A percentile compares a stretch with the other conserved stretches of the same genome.
phyloP scores from a whole-genome alignment of 2,113 vertebrate species.

The Nothocercus nigrocapillus region DNA sequence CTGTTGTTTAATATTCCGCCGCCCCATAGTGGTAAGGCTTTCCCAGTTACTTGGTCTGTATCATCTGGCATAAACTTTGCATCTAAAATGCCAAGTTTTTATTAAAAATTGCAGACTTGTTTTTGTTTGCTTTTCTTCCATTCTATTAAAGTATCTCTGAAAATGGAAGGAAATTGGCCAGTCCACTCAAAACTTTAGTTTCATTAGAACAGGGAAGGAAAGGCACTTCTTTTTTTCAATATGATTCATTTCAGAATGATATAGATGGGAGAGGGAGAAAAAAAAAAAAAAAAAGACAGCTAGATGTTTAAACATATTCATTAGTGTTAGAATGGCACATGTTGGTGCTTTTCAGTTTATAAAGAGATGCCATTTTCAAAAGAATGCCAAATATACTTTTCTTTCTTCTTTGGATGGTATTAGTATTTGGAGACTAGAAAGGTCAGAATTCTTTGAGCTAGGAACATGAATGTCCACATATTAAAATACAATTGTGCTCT shows the following conservation, averaged over 20 bases:
- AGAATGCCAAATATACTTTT: not conserved
- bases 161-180: not conserved
- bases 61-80: not conserved
- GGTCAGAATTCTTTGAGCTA: not conserved
- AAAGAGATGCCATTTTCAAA: not conserved
- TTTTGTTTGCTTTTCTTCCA: accelerated
- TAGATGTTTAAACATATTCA: not conserved
- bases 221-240: not conserved
- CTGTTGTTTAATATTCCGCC: not conserved
- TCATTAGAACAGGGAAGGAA: not conserved
- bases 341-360: not conserved
- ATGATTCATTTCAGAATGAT: not conserved
- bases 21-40: not conserved
- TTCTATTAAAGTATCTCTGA: not conserved
- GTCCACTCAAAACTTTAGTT: not conserved
- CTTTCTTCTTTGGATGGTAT: not conserved
- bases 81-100: not conserved
- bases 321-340: not conserved
- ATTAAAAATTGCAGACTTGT: not conserved
- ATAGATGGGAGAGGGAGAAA: not conserved
- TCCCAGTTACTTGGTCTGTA: not conserved
- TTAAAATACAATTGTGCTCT: not conserved
- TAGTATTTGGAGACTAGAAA: not conserved
- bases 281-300: not conserved
- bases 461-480: not conserved